A percentile compares a stretch with the other conserved stretches of the same genome.
Evolutionary conservation across 92 coral and sea anemone genomes (phyloP).

Genomic region (Isaurus tuberculatus): DNA sequence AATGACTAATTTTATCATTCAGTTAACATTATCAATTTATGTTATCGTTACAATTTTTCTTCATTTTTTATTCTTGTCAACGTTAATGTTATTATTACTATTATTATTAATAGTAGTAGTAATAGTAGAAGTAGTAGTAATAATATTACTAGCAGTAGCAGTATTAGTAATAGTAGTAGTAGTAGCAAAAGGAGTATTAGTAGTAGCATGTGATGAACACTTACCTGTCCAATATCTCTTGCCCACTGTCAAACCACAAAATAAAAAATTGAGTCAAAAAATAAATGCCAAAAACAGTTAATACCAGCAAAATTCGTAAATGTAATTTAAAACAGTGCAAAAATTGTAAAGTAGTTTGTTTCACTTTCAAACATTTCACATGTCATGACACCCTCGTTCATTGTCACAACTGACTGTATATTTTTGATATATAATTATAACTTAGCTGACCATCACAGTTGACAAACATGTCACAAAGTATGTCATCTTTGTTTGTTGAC

Average conservation of each 20-base stretch:
- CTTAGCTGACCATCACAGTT: not conserved
- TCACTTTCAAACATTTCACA: too few relatives aligned
- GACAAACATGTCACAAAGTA: not conserved
- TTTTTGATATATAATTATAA: too few relatives aligned
- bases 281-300: not conserved
- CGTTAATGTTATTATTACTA: too few relatives aligned
- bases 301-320: not conserved
- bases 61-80: too few relatives aligned
- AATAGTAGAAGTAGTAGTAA: too few relatives aligned
- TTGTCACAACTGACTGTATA: not conserved
- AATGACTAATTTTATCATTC: too few relatives aligned
- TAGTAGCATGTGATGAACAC: not conserved
- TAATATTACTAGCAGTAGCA: not conserved
- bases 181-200: not conserved
- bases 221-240: constrained; percentile 78
- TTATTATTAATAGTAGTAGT: too few relatives aligned
- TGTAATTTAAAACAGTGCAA: too few relatives aligned
- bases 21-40: too few relatives aligned
- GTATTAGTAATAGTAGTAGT: not conserved
- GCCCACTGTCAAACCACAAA: constrained; percentile 62
- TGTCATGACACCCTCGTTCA: too few relatives aligned
- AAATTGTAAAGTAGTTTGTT: too few relatives aligned
- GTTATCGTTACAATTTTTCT: too few relatives aligned
- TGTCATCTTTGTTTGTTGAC: not conserved
- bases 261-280: constrained; percentile 15